Percentiles rank a stretch among this genome's conserved stretches.
Conservation (phyloP, 2,888 invertebrate genomes). For the Nyleta sp. region DNA sequence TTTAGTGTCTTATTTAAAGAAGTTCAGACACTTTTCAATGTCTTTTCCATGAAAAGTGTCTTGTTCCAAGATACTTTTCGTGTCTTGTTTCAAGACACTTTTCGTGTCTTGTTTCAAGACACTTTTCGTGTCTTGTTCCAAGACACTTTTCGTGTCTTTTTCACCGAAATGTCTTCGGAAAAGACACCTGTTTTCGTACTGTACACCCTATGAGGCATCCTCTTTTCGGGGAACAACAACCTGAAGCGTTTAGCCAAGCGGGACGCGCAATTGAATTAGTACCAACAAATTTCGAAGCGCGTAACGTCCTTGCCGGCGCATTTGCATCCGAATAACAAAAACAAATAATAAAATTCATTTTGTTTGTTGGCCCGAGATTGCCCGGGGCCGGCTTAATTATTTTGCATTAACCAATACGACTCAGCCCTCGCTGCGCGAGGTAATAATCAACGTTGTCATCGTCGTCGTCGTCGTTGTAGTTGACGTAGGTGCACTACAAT, state of each 20-base stretch:
- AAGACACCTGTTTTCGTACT: too few relatives aligned
- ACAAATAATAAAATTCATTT: constrained; percentile 41
- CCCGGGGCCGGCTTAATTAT: constrained; percentile 42
- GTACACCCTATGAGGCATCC: too few relatives aligned
- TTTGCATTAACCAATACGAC: constrained; percentile 53
- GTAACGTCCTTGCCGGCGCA: constrained; percentile 8
- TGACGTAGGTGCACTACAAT: constrained; percentile 57
- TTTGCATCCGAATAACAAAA: constrained; percentile 50
- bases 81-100: too few relatives aligned
- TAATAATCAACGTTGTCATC: constrained; percentile 39
- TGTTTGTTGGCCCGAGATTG: constrained; percentile 22
- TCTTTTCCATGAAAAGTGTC: too few relatives aligned
- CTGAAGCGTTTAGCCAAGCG: not conserved
- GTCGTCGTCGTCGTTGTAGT: constrained; percentile 28
- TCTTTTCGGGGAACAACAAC: not conserved
- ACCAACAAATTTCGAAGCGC: constrained; percentile 12
- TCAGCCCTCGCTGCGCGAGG: constrained; percentile 15
- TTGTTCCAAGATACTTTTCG: too few relatives aligned
- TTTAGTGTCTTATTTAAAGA: too few relatives aligned
- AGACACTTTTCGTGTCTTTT: too few relatives aligned
- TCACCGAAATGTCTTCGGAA: too few relatives aligned
- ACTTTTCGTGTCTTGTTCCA: too few relatives aligned
- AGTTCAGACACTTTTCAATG: too few relatives aligned
- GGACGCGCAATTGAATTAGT: constrained; percentile 8
- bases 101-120: too few relatives aligned